Evolutionary conservation across 2,113 vertebrate genomes (phyloP), one percentile per base, ranked within the genome.

Genomic region (Elephas maximus): DNA sequence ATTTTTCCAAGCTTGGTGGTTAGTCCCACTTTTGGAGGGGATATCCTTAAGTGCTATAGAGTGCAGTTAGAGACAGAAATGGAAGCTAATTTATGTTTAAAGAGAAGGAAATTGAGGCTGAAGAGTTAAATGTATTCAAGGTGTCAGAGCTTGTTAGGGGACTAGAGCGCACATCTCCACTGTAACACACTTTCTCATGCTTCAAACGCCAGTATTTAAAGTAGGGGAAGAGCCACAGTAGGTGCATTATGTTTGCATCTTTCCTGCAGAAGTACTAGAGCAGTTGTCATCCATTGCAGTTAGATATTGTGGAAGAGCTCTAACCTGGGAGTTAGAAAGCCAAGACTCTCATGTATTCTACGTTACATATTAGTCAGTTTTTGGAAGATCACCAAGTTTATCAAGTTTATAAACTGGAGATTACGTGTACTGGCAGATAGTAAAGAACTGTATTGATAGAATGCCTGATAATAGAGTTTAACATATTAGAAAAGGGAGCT

Each of bases 91-190:
- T 90, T 93, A 24, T 94, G 88, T 94, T 96, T 95, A 93, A 94
- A 79, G n/a, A 89, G 88, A 78, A 91, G 44, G 65, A 93, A 83
- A 63, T 84, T 85, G 60, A 96, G n/a, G n/a, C 82, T 92, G 53
- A 96, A 96, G 90, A 89, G 18, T 88, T 86, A 91, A 90, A 96
- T 63, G 94, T 94, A 71, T 11, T 86, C 44, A 95, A 95, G 80
- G 67, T 83, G 11, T 97, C 76, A 67, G 60, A 69, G 69, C 74
- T 78, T 86, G 26, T 95, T 94, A 95, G 37, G 67, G 37, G 44
- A 48, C 57, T 91, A 51, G 77, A 48, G 20, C 10, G 28, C 91
- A 91, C n/a, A 23, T 94, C 37, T 78, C 62, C 45, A 81, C 30
- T 79, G 2, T n/a, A 73, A 9, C 44, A 63, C 33, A 63, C 69